Conservation (phyloP, 2,888 invertebrate species). For the Exephanes ischioxanthus region DNA sequence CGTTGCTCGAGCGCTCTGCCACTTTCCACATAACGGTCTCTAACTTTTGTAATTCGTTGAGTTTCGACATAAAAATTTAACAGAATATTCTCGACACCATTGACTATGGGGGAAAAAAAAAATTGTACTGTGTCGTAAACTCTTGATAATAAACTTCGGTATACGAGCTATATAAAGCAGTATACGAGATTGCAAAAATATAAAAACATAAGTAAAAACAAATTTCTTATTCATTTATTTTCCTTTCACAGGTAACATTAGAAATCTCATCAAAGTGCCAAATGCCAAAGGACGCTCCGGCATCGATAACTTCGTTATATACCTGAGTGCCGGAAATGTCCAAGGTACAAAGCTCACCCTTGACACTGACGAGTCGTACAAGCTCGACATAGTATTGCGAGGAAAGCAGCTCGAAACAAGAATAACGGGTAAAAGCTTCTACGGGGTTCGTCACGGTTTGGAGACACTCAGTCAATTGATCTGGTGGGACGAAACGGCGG, state of each 20-base stretch:
- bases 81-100: too few species aligned
- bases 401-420: slow-evolving; percentile 87
- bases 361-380: slow-evolving; percentile 92
- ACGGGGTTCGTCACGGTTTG: slow-evolving; percentile 92
- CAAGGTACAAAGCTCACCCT: slow-evolving; percentile 87
- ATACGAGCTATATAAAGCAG: too few species aligned
- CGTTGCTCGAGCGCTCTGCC: too few species aligned
- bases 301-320: slow-evolving; percentile 79
- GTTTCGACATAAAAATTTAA: too few species aligned
- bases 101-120: too few species aligned
- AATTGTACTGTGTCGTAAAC: too few species aligned
- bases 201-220: too few species aligned
- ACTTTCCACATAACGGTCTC: too few species aligned
- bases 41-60: too few species aligned
- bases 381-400: slow-evolving; percentile 87
- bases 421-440: slow-evolving; percentile 89
- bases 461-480: slow-evolving; percentile 93
- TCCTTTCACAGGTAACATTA: slow-evolving; percentile 77
- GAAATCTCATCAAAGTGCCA: slow-evolving; percentile 77
- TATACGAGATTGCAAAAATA: too few species aligned
- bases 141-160: too few species aligned
- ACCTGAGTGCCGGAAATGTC: slow-evolving; percentile 83
- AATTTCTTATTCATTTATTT: not conserved
- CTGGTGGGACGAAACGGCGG: slow-evolving; percentile 91
- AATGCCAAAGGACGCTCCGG: slow-evolving; percentile 79